Base-by-base conservation (phyloP, 2,888 invertebrate genomes). In the Agelastica alni region DNA sequence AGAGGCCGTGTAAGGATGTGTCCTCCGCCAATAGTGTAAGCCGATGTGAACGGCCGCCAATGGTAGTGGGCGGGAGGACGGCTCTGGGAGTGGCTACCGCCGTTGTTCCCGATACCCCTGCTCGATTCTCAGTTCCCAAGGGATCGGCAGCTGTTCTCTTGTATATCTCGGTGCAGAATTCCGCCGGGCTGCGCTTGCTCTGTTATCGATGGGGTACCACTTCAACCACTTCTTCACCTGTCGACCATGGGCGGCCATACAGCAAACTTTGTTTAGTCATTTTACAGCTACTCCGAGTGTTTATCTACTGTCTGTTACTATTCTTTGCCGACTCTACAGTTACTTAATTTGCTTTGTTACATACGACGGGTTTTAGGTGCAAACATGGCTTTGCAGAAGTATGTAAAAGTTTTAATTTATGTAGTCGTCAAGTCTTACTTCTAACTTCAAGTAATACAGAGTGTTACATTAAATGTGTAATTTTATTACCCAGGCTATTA, bases 211-310 rank as follows among this genome's bases (percentile, higher is more conserved):
- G 64, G 66, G 66, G 66, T 65, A 66, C 68, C 71, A 71, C 70
- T 72, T 73, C 72, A 65, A 66, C 56, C 70, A 70, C 69, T 72
- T 72, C 71, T 69, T 68, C 73, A 72, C 72, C 73, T 72, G 71
- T 68, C 57, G 48, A 51, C 55, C 58, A 55, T 53, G 45, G 65
- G 57, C 66, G 64, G 65, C 66, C 67, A 64, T 66, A 60, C 59
- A 63, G 60, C 47, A 59, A 54, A 56, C 57, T 56, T 51, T 32
- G 49, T 53, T 59, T 58, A 53, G 56, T 60, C 60, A 60, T 58
- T 62, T 61, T 52, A 52, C 54, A 43, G 56, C 55, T 59, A 17
- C 30, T 56, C 39, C 47, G 52, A 53, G 56, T 56, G 58, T 55
- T 58, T 52, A 58, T 52, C 55, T 49, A 49, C 34, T 37, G 46